Conservation (phyloP, 2,113 vertebrate species). For the Boulengeromyrus knoepffleri region DNA sequence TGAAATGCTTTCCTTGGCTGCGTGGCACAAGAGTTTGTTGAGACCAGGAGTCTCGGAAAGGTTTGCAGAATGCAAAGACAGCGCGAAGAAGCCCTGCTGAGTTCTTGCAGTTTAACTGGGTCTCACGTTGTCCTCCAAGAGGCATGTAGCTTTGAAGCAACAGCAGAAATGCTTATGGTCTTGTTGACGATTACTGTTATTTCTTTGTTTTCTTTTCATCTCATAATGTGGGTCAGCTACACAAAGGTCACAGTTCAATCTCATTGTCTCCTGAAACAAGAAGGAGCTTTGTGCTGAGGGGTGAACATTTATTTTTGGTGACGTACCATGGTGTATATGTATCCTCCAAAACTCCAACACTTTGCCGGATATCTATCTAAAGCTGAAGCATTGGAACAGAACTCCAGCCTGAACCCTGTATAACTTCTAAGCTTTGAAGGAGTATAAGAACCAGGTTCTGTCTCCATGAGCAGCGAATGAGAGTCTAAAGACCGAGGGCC, state of each 20-base stretch:
- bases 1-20: conserved; percentile 6
- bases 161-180: background rate
- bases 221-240: background rate
- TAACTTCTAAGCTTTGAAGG: background rate
- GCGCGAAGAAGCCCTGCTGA: background rate
- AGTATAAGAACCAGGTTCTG: background rate
- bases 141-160: background rate
- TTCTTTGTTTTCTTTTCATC: background rate
- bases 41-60: background rate
- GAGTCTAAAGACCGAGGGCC: background rate
- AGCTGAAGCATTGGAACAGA: background rate
- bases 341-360: background rate
- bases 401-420: background rate
- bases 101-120: background rate
- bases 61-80: background rate
- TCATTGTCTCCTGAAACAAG: background rate
- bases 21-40: background rate
- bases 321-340: too few species aligned
- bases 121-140: background rate
- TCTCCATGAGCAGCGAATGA: background rate
- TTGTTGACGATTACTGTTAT: background rate
- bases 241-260: background rate
- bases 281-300: background rate
- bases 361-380: background rate
- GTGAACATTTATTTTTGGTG: background rate